A percentile compares a stretch with the other conserved stretches of the same genome.
phyloP scores from a whole-genome alignment of 2,797 vertebrate species.

The Mallotus villosus region DNA sequence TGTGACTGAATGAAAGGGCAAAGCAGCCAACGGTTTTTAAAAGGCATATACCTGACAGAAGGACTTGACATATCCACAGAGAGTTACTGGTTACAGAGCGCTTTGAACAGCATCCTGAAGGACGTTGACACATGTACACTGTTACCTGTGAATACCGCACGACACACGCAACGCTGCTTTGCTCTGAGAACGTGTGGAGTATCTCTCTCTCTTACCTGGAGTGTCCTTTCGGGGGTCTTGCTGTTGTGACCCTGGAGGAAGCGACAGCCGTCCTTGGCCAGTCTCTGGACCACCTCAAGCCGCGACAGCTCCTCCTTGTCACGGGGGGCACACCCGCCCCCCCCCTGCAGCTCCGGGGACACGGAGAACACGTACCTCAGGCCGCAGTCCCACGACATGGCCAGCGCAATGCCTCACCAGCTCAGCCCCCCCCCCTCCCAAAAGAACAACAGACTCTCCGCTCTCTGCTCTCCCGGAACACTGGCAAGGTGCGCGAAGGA shows the following conservation, averaged over 20 bases:
- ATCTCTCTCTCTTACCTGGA: constrained; percentile 66
- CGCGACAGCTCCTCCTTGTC: constrained; percentile 87
- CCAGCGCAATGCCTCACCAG: constrained; percentile 12
- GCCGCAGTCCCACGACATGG: constrained; percentile 96
- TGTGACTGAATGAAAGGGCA: too few relatives aligned
- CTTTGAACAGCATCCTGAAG: not conserved
- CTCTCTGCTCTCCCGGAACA: constrained; percentile 19
- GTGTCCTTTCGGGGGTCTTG: constrained; percentile 76
- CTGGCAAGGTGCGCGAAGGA: constrained; percentile 19
- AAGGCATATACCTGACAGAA: not conserved
- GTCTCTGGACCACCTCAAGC: constrained; percentile 90
- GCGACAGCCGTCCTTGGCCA: constrained; percentile 89
- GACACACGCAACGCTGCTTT: not conserved
- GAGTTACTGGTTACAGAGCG: not conserved
- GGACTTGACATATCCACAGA: not conserved
- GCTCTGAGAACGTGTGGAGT: not conserved
- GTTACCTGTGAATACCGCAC: not conserved
- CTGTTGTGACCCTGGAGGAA: constrained; percentile 81
- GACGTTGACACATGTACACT: not conserved
- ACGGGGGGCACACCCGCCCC: constrained; percentile 81
- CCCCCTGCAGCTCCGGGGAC: constrained; percentile 86
- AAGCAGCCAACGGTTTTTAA: not conserved
- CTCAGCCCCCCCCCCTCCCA: not conserved
- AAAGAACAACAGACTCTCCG: constrained; percentile 2
- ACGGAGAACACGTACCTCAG: constrained; percentile 91